phyloP scores from a whole-genome alignment of 2,797 vertebrate species.

The Crenuchus spilurus region DNA sequence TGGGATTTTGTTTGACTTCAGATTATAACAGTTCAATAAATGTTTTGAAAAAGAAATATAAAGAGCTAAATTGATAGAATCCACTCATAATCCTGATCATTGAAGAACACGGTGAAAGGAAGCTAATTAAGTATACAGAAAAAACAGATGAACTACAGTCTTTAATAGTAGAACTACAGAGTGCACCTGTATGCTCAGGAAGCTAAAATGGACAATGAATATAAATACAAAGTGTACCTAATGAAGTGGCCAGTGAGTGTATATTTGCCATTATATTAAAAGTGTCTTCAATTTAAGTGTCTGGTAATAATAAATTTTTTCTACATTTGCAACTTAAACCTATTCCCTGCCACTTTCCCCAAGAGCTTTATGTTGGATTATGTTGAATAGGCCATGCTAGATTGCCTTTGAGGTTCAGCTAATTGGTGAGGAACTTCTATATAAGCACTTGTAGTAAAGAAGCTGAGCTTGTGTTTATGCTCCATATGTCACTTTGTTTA shows the following conservation, averaged over 20 bases:
- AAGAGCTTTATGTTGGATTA: conserved; percentile 4
- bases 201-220: too few species aligned
- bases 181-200: too few species aligned
- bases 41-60: neutral
- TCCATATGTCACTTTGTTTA: conserved; percentile 52
- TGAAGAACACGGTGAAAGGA: too few species aligned
- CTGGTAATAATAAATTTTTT: conserved; percentile 24
- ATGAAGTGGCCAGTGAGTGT: too few species aligned
- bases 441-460: conserved; percentile 6
- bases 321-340: conserved; percentile 1
- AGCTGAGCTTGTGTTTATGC: conserved; percentile 37
- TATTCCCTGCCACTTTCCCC: conserved; percentile 20
- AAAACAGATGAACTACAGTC: too few species aligned
- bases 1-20: conserved; percentile 1
- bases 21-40: neutral
- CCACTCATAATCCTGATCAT: too few species aligned
- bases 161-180: too few species aligned
- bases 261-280: too few species aligned
- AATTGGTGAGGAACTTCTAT: conserved; percentile 12
- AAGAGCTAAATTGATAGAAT: too few species aligned
- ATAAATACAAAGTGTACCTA: too few species aligned
- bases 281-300: neutral
- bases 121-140: too few species aligned
- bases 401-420: conserved; percentile 34
- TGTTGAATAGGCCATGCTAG: neutral